These are phyloP conservation scores for Takifugu flavidus DNA, from an alignment of 2,113 vertebrate genomes.

Conservation along the genomic window DNA sequence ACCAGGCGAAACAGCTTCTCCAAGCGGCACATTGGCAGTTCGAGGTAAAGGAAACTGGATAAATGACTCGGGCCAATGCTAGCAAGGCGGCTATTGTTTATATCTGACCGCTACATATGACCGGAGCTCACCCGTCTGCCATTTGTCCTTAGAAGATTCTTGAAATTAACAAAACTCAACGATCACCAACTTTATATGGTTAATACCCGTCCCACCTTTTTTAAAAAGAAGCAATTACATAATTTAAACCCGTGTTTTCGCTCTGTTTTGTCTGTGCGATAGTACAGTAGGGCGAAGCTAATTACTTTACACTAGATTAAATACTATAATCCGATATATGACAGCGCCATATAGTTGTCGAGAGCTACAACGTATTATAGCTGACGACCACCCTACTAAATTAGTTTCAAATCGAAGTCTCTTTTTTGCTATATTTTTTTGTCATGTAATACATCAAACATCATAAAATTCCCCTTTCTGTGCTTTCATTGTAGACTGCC, in stretches of 20 bases:
- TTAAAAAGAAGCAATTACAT: not conserved
- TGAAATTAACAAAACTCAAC: slow-evolving; percentile 19
- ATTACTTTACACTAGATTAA: slow-evolving; percentile 71
- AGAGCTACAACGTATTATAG: slow-evolving; percentile 67
- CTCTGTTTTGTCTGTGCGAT: not conserved
- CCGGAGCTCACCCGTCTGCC: not conserved
- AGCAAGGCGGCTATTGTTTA: slow-evolving; percentile 47
- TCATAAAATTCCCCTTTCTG: slow-evolving; percentile 9
- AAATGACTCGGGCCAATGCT: not conserved
- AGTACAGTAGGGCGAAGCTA: slow-evolving; percentile 27
- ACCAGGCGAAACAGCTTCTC: slow-evolving; percentile 95
- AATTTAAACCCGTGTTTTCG: not conserved
- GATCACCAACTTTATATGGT: slow-evolving; percentile 2
- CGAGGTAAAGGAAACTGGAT: slow-evolving; percentile 75
- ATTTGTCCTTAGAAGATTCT: slow-evolving; percentile 1
- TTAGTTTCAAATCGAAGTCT: slow-evolving; percentile 28
- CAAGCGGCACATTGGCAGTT: slow-evolving; percentile 98
- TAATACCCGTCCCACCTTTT: not conserved
- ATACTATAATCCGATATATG: slow-evolving; percentile 74
- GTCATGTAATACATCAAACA: not conserved
- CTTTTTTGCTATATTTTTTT: not conserved
- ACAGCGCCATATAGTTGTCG: slow-evolving; percentile 49
- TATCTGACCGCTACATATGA: slow-evolving; percentile 23
- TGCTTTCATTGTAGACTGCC: slow-evolving; percentile 81
- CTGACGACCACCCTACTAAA: slow-evolving; percentile 45